Conservation (phyloP, 1,140 invertebrate species). For the Drosophila kohkoa region DNA sequence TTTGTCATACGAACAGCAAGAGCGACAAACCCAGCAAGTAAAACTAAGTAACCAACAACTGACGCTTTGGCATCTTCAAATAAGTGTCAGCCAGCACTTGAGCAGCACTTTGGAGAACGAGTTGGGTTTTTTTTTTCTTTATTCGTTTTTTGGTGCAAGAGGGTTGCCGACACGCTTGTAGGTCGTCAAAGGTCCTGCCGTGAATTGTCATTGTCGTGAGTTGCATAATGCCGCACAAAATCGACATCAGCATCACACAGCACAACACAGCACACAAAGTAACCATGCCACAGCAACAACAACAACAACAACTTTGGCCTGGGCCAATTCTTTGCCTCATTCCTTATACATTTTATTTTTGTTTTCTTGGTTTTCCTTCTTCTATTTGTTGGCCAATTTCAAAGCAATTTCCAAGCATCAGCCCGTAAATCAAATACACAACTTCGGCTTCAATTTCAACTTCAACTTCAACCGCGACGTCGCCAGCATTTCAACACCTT, state of each 20-base stretch:
- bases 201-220: slow-evolving; percentile 84
- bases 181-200: slow-evolving; percentile 84
- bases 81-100: slow-evolving; percentile 31
- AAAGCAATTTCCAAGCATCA: slow-evolving; percentile 78
- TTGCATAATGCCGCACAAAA: slow-evolving; percentile 83
- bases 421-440: slow-evolving; percentile 77
- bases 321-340: slow-evolving; percentile 75
- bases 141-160: background rate
- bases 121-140: background rate
- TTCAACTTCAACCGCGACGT: slow-evolving; percentile 44
- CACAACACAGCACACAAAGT: slow-evolving; percentile 16
- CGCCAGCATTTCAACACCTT: slow-evolving; percentile 81
- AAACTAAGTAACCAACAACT: background rate
- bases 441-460: slow-evolving; percentile 30
- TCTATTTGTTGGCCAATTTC: slow-evolving; percentile 64
- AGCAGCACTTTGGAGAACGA: slow-evolving; percentile 41
- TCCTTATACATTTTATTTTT: slow-evolving; percentile 45
- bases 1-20: slow-evolving; percentile 72
- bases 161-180: slow-evolving; percentile 79
- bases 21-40: slow-evolving; percentile 30
- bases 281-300: slow-evolving; percentile 34
- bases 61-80: slow-evolving; percentile 58
- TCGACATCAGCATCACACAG: slow-evolving; percentile 58
- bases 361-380: slow-evolving; percentile 3
- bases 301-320: slow-evolving; percentile 37